phyloP scores from a whole-genome alignment of 2,113 vertebrate genomes.

The Lanius ludovicianus region DNA sequence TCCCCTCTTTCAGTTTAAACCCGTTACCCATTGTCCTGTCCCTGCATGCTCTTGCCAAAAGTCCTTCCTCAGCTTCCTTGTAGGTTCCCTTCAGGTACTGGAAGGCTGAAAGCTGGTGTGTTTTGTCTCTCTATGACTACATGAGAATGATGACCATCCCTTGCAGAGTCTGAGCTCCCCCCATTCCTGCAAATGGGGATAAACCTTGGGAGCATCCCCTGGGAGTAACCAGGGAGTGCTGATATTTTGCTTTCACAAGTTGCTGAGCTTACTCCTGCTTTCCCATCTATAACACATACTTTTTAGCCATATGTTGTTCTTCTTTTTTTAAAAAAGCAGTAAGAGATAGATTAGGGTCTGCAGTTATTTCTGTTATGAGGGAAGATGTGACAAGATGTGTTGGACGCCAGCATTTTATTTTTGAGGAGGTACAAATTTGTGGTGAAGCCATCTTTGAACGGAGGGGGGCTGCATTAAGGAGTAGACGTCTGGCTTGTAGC shows the following conservation, averaged over 20 bases:
- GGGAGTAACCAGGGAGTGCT: not conserved
- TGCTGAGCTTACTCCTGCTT: not conserved
- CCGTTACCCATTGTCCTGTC: not conserved
- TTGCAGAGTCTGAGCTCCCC: not conserved
- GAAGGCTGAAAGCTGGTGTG: not conserved
- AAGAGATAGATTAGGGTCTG: not conserved
- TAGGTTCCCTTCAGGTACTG: not conserved
- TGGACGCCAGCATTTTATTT: conserved; percentile 22
- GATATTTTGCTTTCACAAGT: not conserved
- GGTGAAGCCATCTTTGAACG: not conserved
- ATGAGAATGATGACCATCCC: not conserved
- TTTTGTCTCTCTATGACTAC: not conserved
- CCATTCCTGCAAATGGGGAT: not conserved
- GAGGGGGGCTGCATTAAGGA: not conserved
- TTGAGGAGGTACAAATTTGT: not conserved
- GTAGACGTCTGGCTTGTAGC: not conserved
- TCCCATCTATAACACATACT: not conserved
- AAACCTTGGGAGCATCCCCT: not conserved
- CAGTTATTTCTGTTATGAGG: conserved; percentile 19
- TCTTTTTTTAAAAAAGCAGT: not conserved
- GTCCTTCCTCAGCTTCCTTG: not conserved
- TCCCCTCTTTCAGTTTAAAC: not conserved
- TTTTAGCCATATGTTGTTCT: conserved; percentile 16
- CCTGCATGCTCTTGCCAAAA: not conserved
- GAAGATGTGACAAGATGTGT: not conserved